Evolutionary conservation across 2,797 vertebrate genomes (phyloP).

Genomic region (Pantherophis alleghaniensis): DNA sequence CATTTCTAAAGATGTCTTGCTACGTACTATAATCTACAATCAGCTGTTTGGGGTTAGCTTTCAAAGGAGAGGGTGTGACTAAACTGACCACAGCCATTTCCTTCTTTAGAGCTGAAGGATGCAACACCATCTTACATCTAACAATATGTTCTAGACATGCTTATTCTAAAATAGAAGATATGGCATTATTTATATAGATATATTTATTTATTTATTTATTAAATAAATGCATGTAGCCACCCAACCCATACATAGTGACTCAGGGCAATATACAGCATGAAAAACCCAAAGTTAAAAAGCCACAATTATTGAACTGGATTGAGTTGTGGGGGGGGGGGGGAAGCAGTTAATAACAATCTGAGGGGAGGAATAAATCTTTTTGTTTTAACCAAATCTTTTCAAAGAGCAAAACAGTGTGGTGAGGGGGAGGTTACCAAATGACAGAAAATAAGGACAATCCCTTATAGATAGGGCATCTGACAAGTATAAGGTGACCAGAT

Average conservation of each 20-base stretch:
- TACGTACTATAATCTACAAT: neutral
- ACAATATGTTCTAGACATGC: neutral
- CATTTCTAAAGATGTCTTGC: neutral
- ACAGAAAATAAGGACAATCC: neutral
- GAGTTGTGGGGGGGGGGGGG: too few species aligned
- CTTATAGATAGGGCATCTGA: neutral
- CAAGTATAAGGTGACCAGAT: neutral
- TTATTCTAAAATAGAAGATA: neutral
- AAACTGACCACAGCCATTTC: conserved; percentile 21
- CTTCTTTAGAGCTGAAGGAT: neutral
- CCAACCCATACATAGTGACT: neutral
- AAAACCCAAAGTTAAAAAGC: neutral
- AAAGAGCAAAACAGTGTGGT: neutral
- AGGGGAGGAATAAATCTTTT: neutral
- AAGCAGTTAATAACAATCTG: neutral
- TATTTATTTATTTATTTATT: neutral
- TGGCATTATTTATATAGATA: neutral
- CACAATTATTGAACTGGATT: neutral
- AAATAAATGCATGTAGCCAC: neutral
- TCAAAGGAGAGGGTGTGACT: conserved; percentile 13
- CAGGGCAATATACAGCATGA: neutral
- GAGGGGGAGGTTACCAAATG: neutral
- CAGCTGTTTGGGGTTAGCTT: neutral
- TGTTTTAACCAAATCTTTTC: neutral
- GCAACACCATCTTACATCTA: conserved; percentile 1